A percentile compares a stretch with the other conserved stretches of the same genome.
Evolutionary conservation across 2,888 invertebrate species (phyloP).

Genomic region (Euplexia lucipara): DNA sequence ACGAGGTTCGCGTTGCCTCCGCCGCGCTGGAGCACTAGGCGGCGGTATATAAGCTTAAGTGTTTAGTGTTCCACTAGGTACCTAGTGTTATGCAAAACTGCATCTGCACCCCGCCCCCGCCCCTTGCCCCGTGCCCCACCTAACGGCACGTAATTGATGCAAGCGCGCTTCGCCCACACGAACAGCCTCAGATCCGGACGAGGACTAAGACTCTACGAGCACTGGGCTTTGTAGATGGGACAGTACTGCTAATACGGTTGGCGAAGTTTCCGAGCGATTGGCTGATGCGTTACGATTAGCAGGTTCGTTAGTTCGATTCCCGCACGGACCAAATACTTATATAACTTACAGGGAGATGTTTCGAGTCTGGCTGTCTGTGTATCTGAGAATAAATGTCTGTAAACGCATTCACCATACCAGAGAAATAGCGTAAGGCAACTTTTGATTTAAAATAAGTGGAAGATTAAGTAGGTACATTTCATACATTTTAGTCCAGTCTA

Average conservation of each 20-base stretch:
- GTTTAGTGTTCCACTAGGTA: constrained; percentile 1
- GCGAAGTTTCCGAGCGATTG: no score
- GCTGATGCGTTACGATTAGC: no score
- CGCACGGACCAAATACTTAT: no score
- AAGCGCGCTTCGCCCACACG: constrained; percentile 32
- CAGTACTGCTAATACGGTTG: neutral
- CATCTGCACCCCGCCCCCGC: constrained; percentile 42
- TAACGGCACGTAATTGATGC: constrained; percentile 62
- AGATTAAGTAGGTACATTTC: no score
- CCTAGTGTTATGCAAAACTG: constrained; percentile 63
- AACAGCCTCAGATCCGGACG: constrained; percentile 42
- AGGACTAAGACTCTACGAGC: neutral
- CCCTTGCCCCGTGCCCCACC: constrained; percentile 7
- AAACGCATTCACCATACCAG: no score
- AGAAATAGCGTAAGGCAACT: no score
- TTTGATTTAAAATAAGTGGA: no score
- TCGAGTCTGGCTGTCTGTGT: no score
- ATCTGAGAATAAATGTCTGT: no score
- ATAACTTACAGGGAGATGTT: no score
- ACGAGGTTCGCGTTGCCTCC: neutral
- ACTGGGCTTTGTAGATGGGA: constrained; percentile 23
- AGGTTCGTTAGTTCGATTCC: no score
- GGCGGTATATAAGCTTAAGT: neutral
- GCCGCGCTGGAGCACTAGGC: no score
- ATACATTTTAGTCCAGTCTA: neutral